These are phyloP conservation scores for Mythimna ferrago DNA, from an alignment of 2,888 invertebrate species.

Conservation along the genomic window DNA sequence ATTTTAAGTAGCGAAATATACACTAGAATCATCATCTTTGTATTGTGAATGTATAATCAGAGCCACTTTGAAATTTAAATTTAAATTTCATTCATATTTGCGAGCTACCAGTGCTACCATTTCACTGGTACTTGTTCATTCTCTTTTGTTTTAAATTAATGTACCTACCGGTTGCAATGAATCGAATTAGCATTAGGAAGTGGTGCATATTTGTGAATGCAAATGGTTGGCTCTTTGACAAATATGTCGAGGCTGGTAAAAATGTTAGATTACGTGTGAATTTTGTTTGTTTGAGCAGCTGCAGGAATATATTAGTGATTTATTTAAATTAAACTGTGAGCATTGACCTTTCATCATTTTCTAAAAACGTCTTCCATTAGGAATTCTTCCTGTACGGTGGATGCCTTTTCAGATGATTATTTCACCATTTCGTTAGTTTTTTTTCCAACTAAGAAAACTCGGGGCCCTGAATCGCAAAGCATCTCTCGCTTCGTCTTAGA, in stretches of 20 bases:
- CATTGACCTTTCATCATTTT: too few species aligned
- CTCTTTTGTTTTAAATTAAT: constrained; percentile 44
- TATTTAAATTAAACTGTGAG: too few species aligned
- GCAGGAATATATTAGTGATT: neutral
- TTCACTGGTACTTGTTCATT: constrained; percentile 44
- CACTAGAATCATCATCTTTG: constrained; percentile 39
- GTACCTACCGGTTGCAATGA: constrained; percentile 30
- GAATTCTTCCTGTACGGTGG: too few species aligned
- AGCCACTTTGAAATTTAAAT: constrained; percentile 61
- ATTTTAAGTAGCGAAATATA: constrained; percentile 43
- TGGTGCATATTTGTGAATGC: constrained; percentile 30
- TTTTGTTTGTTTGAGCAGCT: neutral
- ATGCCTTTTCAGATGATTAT: too few species aligned
- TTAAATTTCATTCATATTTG: constrained; percentile 62
- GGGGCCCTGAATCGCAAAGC: too few species aligned
- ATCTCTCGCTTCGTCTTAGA: too few species aligned
- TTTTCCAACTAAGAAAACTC: too few species aligned
- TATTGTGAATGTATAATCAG: constrained; percentile 62
- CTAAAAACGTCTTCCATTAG: too few species aligned
- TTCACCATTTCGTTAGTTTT: too few species aligned
- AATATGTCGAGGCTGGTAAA: constrained; percentile 8
- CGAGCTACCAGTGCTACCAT: constrained; percentile 36
- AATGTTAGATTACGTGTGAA: neutral
- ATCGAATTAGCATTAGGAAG: constrained; percentile 11
- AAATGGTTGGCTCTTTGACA: constrained; percentile 37